These are phyloP conservation scores for Trichopria drosophilae DNA, from an alignment of 2,888 invertebrate genomes.

Conservation along the genomic window DNA sequence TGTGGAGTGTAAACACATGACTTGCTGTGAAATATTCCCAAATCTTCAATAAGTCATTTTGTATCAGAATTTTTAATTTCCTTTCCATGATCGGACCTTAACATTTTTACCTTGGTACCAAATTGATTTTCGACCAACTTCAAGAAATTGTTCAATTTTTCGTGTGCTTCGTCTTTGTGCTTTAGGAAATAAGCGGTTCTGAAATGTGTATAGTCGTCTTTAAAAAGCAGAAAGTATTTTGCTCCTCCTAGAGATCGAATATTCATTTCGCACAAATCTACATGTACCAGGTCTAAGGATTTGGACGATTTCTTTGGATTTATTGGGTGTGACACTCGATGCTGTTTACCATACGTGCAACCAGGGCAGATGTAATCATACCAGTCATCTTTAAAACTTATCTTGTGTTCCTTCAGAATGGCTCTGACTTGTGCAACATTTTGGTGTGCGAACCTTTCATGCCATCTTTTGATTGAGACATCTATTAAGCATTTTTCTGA, in stretches of 20 bases:
- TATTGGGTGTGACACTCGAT: slow-evolving; percentile 27
- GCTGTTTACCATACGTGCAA: slow-evolving; percentile 39
- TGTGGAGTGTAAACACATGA: slow-evolving; percentile 42
- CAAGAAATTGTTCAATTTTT: slow-evolving; percentile 34
- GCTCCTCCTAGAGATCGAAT: no score
- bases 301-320: slow-evolving; percentile 30
- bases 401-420: no score
- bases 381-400: no score
- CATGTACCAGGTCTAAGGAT: slow-evolving; percentile 38
- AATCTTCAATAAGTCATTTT: slow-evolving; percentile 35
- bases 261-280: slow-evolving; percentile 41
- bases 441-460: slow-evolving; percentile 42
- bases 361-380: slow-evolving; percentile 37
- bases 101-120: slow-evolving; percentile 34
- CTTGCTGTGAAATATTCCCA: slow-evolving; percentile 39
- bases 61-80: slow-evolving; percentile 31
- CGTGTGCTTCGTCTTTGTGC: slow-evolving; percentile 39
- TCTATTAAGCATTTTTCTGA: slow-evolving; percentile 18
- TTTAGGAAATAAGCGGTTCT: slow-evolving; percentile 43
- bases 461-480: slow-evolving; percentile 38
- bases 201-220: no score
- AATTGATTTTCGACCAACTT: slow-evolving; percentile 45
- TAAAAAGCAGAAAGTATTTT: no score
- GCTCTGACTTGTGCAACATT: slow-evolving; percentile 39
- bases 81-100: slow-evolving; percentile 42